A percentile compares a stretch with the other conserved stretches of the same genome.
phyloP scores from a whole-genome alignment of 2,888 invertebrate species.

The Cylindroiulus punctatus region DNA sequence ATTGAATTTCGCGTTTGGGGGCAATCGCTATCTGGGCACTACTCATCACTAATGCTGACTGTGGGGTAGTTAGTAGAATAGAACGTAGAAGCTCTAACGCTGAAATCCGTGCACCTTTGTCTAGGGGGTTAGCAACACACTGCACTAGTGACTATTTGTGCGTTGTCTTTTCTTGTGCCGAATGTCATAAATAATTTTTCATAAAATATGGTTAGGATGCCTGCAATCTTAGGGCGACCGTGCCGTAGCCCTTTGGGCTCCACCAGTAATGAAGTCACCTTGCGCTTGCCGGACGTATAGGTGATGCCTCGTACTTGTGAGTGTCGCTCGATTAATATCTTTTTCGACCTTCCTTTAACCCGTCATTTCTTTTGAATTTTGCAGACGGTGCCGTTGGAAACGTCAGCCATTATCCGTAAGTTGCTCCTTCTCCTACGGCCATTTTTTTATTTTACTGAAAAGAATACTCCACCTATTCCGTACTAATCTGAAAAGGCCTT shows the following conservation, averaged over 20 bases:
- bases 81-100: too few relatives aligned
- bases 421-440: too few relatives aligned
- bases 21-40: too few relatives aligned
- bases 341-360: not conserved
- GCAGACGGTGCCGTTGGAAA: constrained; percentile 53
- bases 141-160: not conserved
- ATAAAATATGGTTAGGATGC: constrained; percentile 28
- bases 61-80: not conserved
- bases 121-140: not conserved
- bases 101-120: too few relatives aligned
- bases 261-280: constrained; percentile 29
- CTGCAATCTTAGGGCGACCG: constrained; percentile 33
- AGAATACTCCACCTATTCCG: too few relatives aligned
- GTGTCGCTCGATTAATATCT: constrained; percentile 79
- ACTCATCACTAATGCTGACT: too few relatives aligned
- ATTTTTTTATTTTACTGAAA: too few relatives aligned
- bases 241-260: not conserved
- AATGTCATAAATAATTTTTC: constrained; percentile 33
- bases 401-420: constrained; percentile 54
- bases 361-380: not conserved
- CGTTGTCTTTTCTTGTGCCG: not conserved
- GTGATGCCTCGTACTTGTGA: constrained; percentile 56
- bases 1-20: too few relatives aligned
- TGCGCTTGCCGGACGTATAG: constrained; percentile 27
- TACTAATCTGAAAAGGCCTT: too few relatives aligned